Conservation (phyloP, 2,113 vertebrate species). For the Anser cygnoides region DNA sequence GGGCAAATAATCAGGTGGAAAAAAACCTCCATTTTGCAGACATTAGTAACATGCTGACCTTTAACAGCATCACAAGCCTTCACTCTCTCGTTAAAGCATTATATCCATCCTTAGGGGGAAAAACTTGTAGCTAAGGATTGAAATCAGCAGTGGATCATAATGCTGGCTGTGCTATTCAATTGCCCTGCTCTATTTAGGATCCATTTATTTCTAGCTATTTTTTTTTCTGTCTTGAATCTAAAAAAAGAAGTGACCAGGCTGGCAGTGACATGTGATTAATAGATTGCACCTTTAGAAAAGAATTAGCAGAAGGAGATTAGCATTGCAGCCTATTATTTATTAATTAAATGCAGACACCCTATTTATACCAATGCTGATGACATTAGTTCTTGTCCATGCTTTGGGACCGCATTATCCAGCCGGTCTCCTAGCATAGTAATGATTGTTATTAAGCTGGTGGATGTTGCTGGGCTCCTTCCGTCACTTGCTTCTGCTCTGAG, state of each 20-base stretch:
- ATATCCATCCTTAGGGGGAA: not conserved
- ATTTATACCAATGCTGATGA: slow-evolving; percentile 63
- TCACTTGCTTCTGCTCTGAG: not conserved
- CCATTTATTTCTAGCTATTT: slow-evolving; percentile 38
- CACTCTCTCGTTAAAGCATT: slow-evolving; percentile 38
- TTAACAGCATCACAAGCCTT: slow-evolving; percentile 5
- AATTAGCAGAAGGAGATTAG: slow-evolving; percentile 66
- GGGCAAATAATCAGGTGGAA: not conserved
- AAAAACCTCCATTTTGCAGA: slow-evolving; percentile 5
- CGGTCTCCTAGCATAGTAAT: not conserved
- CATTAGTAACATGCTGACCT: slow-evolving; percentile 48
- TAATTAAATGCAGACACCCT: slow-evolving; percentile 69
- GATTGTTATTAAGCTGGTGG: not conserved
- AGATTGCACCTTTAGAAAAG: slow-evolving; percentile 66
- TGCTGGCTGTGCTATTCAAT: slow-evolving; percentile 37
- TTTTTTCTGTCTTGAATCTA: slow-evolving; percentile 37
- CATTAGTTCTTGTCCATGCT: slow-evolving; percentile 47
- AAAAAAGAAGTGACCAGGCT: slow-evolving; percentile 63
- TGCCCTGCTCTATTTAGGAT: slow-evolving; percentile 48
- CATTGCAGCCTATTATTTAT: slow-evolving; percentile 69
- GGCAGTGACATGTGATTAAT: slow-evolving; percentile 67
- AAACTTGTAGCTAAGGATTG: slow-evolving; percentile 18
- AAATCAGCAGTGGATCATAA: slow-evolving; percentile 55
- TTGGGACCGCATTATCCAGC: slow-evolving; percentile 43
- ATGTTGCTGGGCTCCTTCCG: slow-evolving; percentile 5